These are phyloP conservation scores for Eupithecia exiguata DNA, from an alignment of 2,888 invertebrate species.

Conservation along the genomic window DNA sequence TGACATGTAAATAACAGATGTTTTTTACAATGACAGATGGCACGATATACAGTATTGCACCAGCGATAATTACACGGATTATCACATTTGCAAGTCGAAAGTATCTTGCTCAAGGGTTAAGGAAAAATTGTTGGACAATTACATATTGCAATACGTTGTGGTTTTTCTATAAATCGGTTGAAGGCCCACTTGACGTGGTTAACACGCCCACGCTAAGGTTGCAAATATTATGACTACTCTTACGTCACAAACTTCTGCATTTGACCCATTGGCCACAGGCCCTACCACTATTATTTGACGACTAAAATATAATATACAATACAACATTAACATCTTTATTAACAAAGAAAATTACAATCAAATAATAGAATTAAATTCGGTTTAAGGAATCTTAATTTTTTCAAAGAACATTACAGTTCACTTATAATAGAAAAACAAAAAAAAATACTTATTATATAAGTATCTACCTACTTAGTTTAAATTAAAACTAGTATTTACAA, in stretches of 20 bases:
- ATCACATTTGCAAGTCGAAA: conserved; percentile 21
- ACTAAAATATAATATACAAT: not conserved
- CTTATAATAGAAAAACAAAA: too few species aligned
- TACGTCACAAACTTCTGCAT: not conserved
- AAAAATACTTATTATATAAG: too few species aligned
- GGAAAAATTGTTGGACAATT: conserved; percentile 15
- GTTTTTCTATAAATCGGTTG: conserved; percentile 21
- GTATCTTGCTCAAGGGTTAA: conserved; percentile 15
- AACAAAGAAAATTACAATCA: too few species aligned
- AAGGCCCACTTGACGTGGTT: not conserved
- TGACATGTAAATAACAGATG: conserved; percentile 26
- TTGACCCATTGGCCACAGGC: not conserved
- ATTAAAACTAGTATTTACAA: too few species aligned
- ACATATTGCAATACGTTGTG: conserved; percentile 16
- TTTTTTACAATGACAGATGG: conserved; percentile 12
- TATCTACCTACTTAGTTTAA: too few species aligned
- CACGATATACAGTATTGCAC: conserved; percentile 8
- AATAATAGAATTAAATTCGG: too few species aligned
- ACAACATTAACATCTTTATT: too few species aligned
- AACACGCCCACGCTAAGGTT: conserved; percentile 1
- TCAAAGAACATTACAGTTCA: too few species aligned
- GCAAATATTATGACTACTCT: not conserved
- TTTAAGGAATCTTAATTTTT: too few species aligned
- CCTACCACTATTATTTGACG: not conserved
- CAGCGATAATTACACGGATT: conserved; percentile 4